A percentile compares a stretch with the other conserved stretches of the same genome.
Evolutionary conservation across 2,888 invertebrate species (phyloP).

Genomic region (Acronicta psi): DNA sequence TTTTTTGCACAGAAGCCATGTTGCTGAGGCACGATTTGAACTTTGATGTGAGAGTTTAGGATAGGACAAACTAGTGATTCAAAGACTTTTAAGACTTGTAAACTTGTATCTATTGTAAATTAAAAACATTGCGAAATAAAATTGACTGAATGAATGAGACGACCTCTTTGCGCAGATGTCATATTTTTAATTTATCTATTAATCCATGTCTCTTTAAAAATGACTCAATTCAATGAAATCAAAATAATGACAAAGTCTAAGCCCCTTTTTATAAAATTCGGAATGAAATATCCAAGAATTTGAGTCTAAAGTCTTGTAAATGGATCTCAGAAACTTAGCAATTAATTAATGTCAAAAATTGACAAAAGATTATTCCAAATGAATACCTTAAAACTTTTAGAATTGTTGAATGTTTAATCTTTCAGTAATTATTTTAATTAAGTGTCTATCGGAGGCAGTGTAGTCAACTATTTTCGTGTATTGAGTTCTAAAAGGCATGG

Average conservation of each 20-base stretch:
- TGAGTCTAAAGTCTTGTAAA: not conserved
- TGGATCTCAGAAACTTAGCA: not conserved
- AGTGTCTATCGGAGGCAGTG: slow-evolving; percentile 22
- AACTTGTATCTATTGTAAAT: not conserved
- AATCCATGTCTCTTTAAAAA: slow-evolving; percentile 6
- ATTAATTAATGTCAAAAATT: slow-evolving; percentile 6
- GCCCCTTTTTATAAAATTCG: not conserved
- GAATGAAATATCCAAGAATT: not conserved
- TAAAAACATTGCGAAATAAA: no score
- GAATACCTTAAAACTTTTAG: slow-evolving; percentile 5
- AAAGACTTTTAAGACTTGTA: not conserved
- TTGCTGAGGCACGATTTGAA: no score
- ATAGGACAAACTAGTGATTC: no score
- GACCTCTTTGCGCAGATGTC: not conserved
- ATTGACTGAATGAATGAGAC: no score
- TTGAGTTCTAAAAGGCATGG: slow-evolving; percentile 23
- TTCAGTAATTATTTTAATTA: slow-evolving; percentile 7
- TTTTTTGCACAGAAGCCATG: no score
- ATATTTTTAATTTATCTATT: slow-evolving; percentile 14
- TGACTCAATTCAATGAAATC: no score
- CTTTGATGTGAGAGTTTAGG: no score
- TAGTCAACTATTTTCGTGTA: slow-evolving; percentile 27
- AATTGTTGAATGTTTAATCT: slow-evolving; percentile 14
- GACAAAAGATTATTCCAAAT: slow-evolving; percentile 8
- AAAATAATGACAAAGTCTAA: slow-evolving; percentile 5